Evolutionary conservation across 2,888 invertebrate species (phyloP), one percentile per base, ranked within the genome.

Genomic region (Heliconius ethilla): DNA sequence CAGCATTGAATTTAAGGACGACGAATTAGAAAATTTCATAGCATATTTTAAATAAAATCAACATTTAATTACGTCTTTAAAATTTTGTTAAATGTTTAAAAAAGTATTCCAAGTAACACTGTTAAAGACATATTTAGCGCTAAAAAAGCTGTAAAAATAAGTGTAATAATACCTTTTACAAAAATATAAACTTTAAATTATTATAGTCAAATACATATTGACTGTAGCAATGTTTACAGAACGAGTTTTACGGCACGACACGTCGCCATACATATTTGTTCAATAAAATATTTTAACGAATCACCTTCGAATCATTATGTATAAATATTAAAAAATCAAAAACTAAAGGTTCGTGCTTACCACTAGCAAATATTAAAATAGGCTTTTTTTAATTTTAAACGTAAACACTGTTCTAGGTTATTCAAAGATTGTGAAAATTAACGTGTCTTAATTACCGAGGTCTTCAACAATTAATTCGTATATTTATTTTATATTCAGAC

Each of bases 401-500:
- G 73, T 69, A 67, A 74, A 74, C 67, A 77, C 55, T 74, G 29
- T 74, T 77, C 59, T 62, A 69, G 45, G 77, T 77, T 77, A 74
- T 22, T 27, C 63, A 65, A 74, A 74, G 63, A 15, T 74, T 74
- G 45, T 29, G 74, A 74, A 74, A 74, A 74, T 74, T 74, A 22
- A 74, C 65, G 65, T 74, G 40, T 22, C 29, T 45, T 65, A 74
- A 74, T 74, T 74, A 29, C 45, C 45, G 27, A 29, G 63, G 65
- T 27, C 65, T 45, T 74, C 27, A 9, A 59, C 11, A n/a, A 15
- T 45, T 72, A 59, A 72, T 70, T 59, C 18, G 13, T 59, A 33
- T 59, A 33, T 59, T 69, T 69, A 67, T n/a, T 67, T 67, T 66
- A 22, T 33, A 15, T 27, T 63, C 15, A 5, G n/a, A 63, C 27